Base-by-base conservation (phyloP, 2,888 invertebrate genomes). In the Andrena bucephala region DNA sequence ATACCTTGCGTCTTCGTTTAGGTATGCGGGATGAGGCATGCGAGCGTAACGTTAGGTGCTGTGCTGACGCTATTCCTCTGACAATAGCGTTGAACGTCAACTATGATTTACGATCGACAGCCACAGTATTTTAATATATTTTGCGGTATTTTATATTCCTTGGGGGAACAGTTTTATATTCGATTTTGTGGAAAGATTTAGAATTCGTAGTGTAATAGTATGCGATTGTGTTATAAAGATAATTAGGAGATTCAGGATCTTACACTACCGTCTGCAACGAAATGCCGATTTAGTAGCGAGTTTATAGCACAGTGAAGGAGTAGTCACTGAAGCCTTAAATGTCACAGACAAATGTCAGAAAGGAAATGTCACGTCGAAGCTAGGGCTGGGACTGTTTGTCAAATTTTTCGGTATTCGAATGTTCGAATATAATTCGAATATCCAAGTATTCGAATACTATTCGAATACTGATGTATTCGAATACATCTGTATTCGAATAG, bases 1-100 rank as follows among this genome's bases (percentile, higher is more conserved):
- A 74, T 84, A 62, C 48, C 68, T 74, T 68, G 77, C 85, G 84
- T 85, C 81, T 84, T 81, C 81, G 52, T 70, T 85, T 54, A 80
- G 84, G 77, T 84, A 85, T 85, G 84, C 77, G 50, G 77, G 67
- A 80, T 75, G 68, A 77, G 63, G 68, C 74, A 71, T 57, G 31
- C 75, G 20, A 60, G 33, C 24, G 36, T 27, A 66, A 70, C 54
- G 31, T 77, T 73, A 66, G 36, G 67, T 13, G 8, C 42, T 81
- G 57, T 6, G 8, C 42, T 81, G 65, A 65, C 63, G 73, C 52
- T 73, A 57, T 63, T 42, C 57, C 31, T 8, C 36, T 81, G 31
- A 81, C 16, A 81, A 57, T 69, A 81, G 52, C 20, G 36, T 16
- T 8, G 27, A 7, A 69, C 24, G 20, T 7, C 7, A 20, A 5